Percentiles rank a stretch among this genome's conserved stretches.
Evolutionary conservation across 2,113 vertebrate genomes (phyloP).

Genomic region (Petroica traversi): DNA sequence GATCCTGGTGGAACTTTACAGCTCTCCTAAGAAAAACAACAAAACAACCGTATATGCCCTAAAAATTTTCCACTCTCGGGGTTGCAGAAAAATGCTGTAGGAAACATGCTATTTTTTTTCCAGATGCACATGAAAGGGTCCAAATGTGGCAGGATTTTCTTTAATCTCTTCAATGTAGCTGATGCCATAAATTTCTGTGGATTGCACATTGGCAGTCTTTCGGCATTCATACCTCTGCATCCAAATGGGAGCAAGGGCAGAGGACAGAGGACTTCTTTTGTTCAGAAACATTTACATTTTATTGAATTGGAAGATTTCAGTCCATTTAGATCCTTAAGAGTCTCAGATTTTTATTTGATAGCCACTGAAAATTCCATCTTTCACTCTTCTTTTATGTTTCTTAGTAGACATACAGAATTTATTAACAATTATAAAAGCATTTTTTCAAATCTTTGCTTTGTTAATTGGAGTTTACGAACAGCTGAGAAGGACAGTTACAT

Average conservation of each 20-base stretch:
- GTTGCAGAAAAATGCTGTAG: not conserved
- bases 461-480: not conserved
- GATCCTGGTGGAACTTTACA: slow-evolving; percentile 20
- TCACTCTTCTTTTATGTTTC: not conserved
- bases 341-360: not conserved
- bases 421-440: not conserved
- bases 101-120: not conserved
- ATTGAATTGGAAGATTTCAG: not conserved
- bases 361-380: not conserved
- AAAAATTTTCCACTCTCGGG: rapidly evolving
- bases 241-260: not conserved
- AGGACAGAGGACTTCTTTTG: not conserved
- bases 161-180: not conserved
- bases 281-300: not conserved
- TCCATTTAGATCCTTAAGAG: not conserved
- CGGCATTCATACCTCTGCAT: not conserved
- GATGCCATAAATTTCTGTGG: not conserved
- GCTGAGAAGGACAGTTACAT: not conserved
- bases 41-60: not conserved
- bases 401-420: not conserved
- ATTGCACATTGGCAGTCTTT: not conserved
- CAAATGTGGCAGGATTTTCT: not conserved
- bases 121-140: not conserved
- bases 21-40: not conserved
- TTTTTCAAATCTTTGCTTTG: not conserved